phyloP scores from a whole-genome alignment of 2,888 invertebrate species.

The Sceliomorpha sp. region DNA sequence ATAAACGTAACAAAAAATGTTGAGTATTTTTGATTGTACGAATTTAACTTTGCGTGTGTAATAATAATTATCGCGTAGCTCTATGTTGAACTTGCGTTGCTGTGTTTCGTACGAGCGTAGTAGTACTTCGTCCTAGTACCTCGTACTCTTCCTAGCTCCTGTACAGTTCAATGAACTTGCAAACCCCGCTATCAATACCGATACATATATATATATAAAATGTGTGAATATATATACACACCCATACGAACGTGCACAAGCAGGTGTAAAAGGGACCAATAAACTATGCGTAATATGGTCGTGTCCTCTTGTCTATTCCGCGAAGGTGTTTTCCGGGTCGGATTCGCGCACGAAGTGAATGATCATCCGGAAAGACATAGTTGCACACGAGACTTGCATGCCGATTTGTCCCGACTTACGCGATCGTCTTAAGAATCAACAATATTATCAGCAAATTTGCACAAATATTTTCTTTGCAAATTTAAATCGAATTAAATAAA shows the following conservation, averaged over 20 bases:
- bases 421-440: not conserved
- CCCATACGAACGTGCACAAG: too few species aligned
- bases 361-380: conserved; percentile 52
- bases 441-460: too few species aligned
- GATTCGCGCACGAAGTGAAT: conserved; percentile 50
- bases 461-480: not conserved
- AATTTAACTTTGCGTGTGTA: too few species aligned
- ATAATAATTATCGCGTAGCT: conserved; percentile 6
- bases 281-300: conserved; percentile 56
- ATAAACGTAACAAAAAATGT: too few species aligned
- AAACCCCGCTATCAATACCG: conserved; percentile 77
- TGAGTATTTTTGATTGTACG: too few species aligned
- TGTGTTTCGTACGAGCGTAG: conserved; percentile 37
- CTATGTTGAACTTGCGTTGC: conserved; percentile 22
- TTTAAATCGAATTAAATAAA: too few species aligned
- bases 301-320: conserved; percentile 70
- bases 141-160: conserved; percentile 46
- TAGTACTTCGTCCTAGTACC: conserved; percentile 43
- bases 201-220: conserved; percentile 59
- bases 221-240: conserved; percentile 38
- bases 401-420: conserved; percentile 13
- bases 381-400: conserved; percentile 25
- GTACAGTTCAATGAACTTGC: conserved; percentile 73
- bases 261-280: conserved; percentile 60
- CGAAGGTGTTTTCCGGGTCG: conserved; percentile 70